Conservation (phyloP, 2,797 vertebrate genomes). For the Meda fulgida region DNA sequence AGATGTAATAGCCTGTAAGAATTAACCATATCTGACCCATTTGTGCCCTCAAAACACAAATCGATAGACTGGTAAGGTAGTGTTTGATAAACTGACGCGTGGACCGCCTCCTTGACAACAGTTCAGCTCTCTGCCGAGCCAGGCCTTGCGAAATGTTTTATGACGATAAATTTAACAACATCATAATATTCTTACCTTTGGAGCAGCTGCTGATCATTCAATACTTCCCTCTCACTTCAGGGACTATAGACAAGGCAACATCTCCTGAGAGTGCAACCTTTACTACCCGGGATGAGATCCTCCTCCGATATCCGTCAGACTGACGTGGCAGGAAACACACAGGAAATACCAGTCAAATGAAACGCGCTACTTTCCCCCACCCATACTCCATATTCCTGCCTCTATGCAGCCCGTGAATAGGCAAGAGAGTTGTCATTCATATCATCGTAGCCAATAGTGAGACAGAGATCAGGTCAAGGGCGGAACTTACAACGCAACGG, state of each 20-base stretch:
- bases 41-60: neutral
- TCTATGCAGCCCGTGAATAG: neutral
- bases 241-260: slow-evolving; percentile 12
- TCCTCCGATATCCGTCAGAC: slow-evolving; percentile 60
- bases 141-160: neutral
- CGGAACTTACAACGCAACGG: neutral
- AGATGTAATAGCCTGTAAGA: neutral
- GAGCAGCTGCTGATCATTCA: neutral
- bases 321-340: slow-evolving; percentile 63
- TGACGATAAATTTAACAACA: neutral
- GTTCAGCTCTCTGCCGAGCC: neutral
- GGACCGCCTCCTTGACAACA: neutral
- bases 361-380: neutral
- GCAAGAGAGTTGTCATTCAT: neutral
- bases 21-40: neutral
- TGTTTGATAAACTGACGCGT: neutral
- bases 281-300: slow-evolving; percentile 14
- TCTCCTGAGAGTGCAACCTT: slow-evolving; percentile 19
- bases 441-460: neutral
- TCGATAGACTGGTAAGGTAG: neutral
- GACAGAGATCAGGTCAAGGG: neutral
- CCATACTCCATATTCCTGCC: neutral
- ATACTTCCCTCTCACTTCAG: slow-evolving; percentile 20
- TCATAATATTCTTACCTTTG: slow-evolving; percentile 49
- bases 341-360: slow-evolving; percentile 33